These are phyloP conservation scores for Ia io DNA, from an alignment of 2,113 vertebrate genomes.

Conservation along the genomic window DNA sequence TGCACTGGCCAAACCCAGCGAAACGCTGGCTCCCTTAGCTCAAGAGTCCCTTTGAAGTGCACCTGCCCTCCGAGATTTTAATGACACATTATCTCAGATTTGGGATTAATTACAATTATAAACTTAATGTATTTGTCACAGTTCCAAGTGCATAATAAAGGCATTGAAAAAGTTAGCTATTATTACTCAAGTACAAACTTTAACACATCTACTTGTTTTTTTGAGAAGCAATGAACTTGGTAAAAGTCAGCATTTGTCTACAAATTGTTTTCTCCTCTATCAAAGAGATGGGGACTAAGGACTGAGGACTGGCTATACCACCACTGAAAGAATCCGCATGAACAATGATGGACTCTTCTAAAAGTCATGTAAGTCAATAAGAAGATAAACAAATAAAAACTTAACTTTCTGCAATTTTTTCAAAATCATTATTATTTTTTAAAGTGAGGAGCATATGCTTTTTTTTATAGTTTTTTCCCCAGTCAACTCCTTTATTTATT, in stretches of 20 bases:
- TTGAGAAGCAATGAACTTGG: neutral
- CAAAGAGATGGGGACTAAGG: neutral
- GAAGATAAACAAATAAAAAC: neutral
- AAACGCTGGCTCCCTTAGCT: neutral
- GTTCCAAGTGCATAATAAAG: neutral
- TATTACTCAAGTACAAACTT: neutral
- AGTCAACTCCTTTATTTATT: too few relatives aligned
- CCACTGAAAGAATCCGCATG: neutral
- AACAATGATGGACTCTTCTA: neutral
- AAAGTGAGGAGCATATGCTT: neutral
- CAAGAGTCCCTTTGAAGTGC: neutral
- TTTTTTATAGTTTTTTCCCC: too few relatives aligned
- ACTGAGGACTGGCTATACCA: neutral
- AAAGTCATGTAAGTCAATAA: neutral
- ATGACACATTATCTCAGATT: neutral
- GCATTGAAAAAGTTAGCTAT: neutral
- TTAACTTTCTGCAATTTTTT: neutral
- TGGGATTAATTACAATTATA: neutral
- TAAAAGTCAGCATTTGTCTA: neutral
- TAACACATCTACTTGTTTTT: neutral
- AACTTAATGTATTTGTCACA: neutral
- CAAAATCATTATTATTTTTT: neutral
- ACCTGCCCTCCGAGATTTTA: neutral
- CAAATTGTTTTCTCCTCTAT: neutral
- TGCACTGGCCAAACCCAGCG: neutral